Conservation (phyloP, 2,797 vertebrate genomes). For the Amblyopsis hoosieri region DNA sequence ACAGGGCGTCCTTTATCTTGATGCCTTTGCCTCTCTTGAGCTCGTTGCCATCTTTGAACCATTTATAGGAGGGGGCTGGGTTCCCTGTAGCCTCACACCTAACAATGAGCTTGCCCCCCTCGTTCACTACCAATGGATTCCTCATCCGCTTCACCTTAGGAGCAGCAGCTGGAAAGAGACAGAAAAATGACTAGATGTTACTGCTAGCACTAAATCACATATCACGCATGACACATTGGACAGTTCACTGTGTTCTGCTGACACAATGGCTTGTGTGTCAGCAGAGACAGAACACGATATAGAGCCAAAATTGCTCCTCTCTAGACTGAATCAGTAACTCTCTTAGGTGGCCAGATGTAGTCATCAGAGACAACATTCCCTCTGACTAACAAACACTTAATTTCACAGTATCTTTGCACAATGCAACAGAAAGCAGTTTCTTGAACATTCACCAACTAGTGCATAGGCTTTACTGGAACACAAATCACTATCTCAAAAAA, state of each 20-base stretch:
- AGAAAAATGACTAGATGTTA: slow-evolving; percentile 14
- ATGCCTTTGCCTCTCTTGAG: slow-evolving; percentile 90
- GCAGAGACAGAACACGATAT: slow-evolving; percentile 28
- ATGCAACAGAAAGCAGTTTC: slow-evolving; percentile 47
- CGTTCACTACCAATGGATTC: slow-evolving; percentile 83
- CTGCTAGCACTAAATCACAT: neutral
- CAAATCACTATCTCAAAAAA: slow-evolving; percentile 7
- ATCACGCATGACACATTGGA: neutral
- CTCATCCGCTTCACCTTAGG: slow-evolving; percentile 92
- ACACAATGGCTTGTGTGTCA: neutral
- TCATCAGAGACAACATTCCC: slow-evolving; percentile 58
- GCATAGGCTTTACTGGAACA: slow-evolving; percentile 21
- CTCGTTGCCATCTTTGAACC: slow-evolving; percentile 95
- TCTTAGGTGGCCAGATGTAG: slow-evolving; percentile 75
- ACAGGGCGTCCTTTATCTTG: slow-evolving; percentile 86
- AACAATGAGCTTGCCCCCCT: slow-evolving; percentile 87
- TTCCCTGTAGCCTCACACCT: slow-evolving; percentile 93
- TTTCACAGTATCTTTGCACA: slow-evolving; percentile 39
- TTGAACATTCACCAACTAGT: slow-evolving; percentile 37
- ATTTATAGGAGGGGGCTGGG: slow-evolving; percentile 87
- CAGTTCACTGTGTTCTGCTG: neutral
- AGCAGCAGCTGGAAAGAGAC: slow-evolving; percentile 75
- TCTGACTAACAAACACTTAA: slow-evolving; percentile 59
- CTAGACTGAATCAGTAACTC: slow-evolving; percentile 47
- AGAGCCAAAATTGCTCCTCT: slow-evolving; percentile 34